A percentile compares a stretch with the other conserved stretches of the same genome.
phyloP scores from a whole-genome alignment of 2,888 invertebrate genomes.

The Rhagophthalmus giganteus region DNA sequence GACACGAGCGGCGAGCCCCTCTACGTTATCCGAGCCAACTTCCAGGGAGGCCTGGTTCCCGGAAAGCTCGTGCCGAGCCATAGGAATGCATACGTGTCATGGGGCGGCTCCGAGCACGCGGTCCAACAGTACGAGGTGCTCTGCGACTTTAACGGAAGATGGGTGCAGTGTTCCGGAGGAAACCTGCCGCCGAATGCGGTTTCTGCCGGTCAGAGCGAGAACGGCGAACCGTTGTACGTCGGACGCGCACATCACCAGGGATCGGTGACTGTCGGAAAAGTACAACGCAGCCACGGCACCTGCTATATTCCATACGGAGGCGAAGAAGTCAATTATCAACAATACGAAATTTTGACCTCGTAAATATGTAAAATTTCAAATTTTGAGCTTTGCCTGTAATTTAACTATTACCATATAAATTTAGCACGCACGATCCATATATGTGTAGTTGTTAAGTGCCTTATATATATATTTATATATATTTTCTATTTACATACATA shows the following conservation, averaged over 20 bases:
- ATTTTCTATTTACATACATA: too few species aligned
- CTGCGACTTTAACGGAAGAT: constrained; percentile 52
- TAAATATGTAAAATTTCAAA: constrained; percentile 35
- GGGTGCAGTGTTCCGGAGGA: constrained; percentile 55
- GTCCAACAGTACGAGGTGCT: constrained; percentile 69
- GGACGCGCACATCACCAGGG: constrained; percentile 80
- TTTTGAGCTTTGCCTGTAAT: constrained; percentile 1
- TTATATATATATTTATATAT: background rate
- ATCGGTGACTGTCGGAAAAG: constrained; percentile 76
- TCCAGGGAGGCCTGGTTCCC: constrained; percentile 74
- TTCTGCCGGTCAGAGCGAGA: constrained; percentile 69
- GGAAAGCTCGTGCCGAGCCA: constrained; percentile 77
- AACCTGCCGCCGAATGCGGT: constrained; percentile 74
- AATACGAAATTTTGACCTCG: constrained; percentile 74
- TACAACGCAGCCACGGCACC: constrained; percentile 79
- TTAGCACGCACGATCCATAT: background rate
- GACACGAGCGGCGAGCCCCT: constrained; percentile 63
- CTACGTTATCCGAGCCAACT: constrained; percentile 71
- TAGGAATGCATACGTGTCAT: constrained; percentile 66
- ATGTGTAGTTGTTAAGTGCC: too few species aligned
- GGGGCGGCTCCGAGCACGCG: constrained; percentile 76
- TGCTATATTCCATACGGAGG: constrained; percentile 87
- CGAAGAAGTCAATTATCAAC: constrained; percentile 76
- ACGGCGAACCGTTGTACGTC: constrained; percentile 77
- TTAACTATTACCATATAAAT: background rate